These are phyloP conservation scores for Epizoanthus fatuus DNA, from an alignment of 92 coral and sea anemone genomes.

Conservation along the genomic window DNA sequence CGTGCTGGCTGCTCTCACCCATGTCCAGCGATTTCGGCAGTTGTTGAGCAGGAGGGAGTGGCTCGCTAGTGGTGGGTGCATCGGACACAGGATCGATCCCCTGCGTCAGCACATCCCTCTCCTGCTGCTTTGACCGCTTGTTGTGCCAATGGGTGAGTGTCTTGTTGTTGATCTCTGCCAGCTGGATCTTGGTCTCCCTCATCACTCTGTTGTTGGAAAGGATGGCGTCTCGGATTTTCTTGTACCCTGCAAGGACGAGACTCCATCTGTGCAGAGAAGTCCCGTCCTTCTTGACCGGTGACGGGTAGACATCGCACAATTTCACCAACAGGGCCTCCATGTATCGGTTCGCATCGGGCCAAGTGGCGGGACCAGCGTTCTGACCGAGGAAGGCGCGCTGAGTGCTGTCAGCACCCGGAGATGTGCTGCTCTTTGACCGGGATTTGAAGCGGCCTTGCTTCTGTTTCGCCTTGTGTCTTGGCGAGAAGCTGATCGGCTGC, in stretches of 20 bases:
- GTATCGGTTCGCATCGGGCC: slow-evolving; percentile 79
- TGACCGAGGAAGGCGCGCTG: slow-evolving; percentile 71
- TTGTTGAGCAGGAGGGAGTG: too few relatives aligned
- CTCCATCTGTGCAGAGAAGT: slow-evolving; percentile 51
- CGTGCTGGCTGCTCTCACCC: too few relatives aligned
- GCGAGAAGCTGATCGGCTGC: slow-evolving; percentile 52
- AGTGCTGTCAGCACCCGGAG: slow-evolving; percentile 62
- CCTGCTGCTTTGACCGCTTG: slow-evolving; percentile 33
- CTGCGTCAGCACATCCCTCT: not conserved
- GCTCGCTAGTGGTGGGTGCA: too few relatives aligned
- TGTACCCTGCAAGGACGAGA: slow-evolving; percentile 2
- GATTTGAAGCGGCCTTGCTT: slow-evolving; percentile 61
- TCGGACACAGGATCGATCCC: too few relatives aligned
- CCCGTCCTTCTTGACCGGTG: slow-evolving; percentile 44
- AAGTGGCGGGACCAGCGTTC: slow-evolving; percentile 71
- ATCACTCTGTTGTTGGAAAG: slow-evolving; percentile 2
- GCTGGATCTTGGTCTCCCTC: slow-evolving; percentile 33
- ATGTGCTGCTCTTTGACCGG: slow-evolving; percentile 16
- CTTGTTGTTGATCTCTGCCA: slow-evolving; percentile 38
- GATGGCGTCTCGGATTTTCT: not conserved
- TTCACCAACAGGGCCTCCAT: slow-evolving; percentile 65
- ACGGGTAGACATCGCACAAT: slow-evolving; percentile 63
- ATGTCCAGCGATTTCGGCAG: too few relatives aligned
- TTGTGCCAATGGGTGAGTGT: slow-evolving; percentile 40
- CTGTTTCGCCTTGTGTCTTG: slow-evolving; percentile 48